These are phyloP conservation scores for Anisognathus igniventris DNA, from an alignment of 2,797 vertebrate species.

Conservation along the genomic window DNA sequence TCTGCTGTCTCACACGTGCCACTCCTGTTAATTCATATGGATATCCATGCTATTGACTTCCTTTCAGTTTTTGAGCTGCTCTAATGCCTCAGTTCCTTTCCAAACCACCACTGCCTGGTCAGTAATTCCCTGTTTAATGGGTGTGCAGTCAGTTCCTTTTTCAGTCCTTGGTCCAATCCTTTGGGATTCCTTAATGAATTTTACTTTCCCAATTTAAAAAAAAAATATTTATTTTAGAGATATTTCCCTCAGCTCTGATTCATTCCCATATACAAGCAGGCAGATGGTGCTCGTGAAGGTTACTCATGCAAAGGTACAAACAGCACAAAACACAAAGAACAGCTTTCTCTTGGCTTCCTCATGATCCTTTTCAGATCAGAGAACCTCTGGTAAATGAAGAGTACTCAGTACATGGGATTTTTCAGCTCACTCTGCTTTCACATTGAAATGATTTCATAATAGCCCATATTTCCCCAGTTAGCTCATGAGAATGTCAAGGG, in stretches of 20 bases:
- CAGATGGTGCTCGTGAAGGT: not conserved
- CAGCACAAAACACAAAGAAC: not conserved
- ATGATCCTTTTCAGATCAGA: not conserved
- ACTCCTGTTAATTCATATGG: not conserved
- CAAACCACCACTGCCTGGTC: not conserved
- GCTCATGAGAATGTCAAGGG: not conserved
- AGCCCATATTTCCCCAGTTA: slow-evolving; percentile 14
- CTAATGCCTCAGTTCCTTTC: not conserved
- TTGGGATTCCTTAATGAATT: not conserved
- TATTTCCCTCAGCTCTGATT: not conserved
- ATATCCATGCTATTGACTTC: not conserved
- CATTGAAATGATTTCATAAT: not conserved
- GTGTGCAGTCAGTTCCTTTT: not conserved
- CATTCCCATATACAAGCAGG: not conserved
- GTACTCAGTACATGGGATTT: not conserved
- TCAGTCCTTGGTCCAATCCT: not conserved
- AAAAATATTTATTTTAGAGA: not conserved
- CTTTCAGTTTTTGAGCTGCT: not conserved
- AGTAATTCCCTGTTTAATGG: not conserved
- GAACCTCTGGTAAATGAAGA: not conserved
- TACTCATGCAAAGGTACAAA: not conserved
- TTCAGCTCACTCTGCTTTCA: not conserved
- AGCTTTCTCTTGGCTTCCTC: not conserved
- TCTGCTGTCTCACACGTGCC: not conserved
- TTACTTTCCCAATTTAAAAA: not conserved